These are phyloP conservation scores for Pimephales promelas DNA, from an alignment of 2,113 vertebrate species.

Conservation along the genomic window DNA sequence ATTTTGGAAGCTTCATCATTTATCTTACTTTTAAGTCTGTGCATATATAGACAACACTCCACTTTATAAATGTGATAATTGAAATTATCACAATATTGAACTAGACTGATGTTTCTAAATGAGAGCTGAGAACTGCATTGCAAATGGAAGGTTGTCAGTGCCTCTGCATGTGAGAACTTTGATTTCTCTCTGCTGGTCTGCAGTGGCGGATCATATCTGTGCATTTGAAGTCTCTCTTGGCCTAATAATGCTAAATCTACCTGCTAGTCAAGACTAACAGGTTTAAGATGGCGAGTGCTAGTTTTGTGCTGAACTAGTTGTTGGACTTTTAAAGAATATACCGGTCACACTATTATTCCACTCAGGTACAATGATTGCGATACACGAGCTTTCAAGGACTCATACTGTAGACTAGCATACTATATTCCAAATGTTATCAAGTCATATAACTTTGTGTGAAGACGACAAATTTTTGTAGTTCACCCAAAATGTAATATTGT, in stretches of 20 bases:
- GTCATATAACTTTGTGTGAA: background rate
- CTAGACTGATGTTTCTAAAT: background rate
- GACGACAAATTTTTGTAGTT: background rate
- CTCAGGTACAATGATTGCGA: too few relatives aligned
- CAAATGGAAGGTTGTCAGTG: background rate
- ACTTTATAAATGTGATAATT: constrained; percentile 21
- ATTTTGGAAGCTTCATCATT: background rate
- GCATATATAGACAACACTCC: background rate
- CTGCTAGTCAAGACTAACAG: background rate
- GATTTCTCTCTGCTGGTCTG: background rate
- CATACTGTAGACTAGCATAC: background rate
- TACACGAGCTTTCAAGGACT: too few relatives aligned
- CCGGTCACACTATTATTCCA: background rate
- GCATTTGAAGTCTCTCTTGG: background rate
- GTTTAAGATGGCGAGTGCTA: background rate
- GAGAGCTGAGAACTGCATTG: background rate
- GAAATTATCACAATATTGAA: constrained; percentile 17
- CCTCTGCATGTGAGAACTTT: background rate
- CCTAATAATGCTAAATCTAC: background rate
- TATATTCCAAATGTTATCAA: background rate
- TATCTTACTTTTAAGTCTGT: background rate
- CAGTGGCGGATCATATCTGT: background rate
- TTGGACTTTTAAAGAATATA: background rate
- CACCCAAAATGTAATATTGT: background rate
- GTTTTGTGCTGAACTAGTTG: background rate